Evolutionary conservation across 2,797 vertebrate species (phyloP).

Genomic region (Neosalanx taihuensis): DNA sequence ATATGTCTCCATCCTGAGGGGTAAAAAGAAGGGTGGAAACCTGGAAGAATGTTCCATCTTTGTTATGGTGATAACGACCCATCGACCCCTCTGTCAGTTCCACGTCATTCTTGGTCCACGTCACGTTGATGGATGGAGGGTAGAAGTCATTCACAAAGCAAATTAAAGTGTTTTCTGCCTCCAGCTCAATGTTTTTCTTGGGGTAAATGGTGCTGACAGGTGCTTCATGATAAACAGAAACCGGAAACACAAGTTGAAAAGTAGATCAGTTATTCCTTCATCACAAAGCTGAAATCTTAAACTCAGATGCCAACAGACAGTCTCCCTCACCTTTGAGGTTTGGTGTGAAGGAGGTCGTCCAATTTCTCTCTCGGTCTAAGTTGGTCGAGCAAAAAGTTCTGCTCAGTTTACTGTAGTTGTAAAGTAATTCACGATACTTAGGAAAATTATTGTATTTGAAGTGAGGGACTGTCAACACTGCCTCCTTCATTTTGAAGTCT

Average conservation of each 20-base stretch:
- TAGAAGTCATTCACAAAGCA: constrained; percentile 68
- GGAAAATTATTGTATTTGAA: fast-evolving
- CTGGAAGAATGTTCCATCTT: constrained; percentile 56
- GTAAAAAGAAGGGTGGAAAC: constrained; percentile 62
- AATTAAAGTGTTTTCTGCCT: constrained; percentile 64
- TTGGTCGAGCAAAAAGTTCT: background rate
- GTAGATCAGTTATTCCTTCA: background rate
- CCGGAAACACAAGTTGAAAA: background rate
- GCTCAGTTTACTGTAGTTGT: constrained; percentile 5
- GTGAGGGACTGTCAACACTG: constrained; percentile 18
- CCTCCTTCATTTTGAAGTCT: constrained; percentile 20
- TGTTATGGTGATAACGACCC: constrained; percentile 26
- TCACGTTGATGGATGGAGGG: constrained; percentile 58
- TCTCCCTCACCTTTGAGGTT: background rate
- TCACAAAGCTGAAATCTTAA: background rate
- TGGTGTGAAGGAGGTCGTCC: background rate
- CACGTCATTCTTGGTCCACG: constrained; percentile 52
- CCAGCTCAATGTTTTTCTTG: constrained; percentile 46
- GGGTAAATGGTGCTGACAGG: constrained; percentile 44
- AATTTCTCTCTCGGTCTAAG: background rate
- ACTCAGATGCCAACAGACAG: no score
- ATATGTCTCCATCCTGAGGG: constrained; percentile 38
- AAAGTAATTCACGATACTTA: background rate
- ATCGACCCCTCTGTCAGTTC: constrained; percentile 30
- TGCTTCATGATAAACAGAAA: background rate